phyloP scores from a whole-genome alignment of 2,797 vertebrate genomes.

The Mormyrus proboscirostris region DNA sequence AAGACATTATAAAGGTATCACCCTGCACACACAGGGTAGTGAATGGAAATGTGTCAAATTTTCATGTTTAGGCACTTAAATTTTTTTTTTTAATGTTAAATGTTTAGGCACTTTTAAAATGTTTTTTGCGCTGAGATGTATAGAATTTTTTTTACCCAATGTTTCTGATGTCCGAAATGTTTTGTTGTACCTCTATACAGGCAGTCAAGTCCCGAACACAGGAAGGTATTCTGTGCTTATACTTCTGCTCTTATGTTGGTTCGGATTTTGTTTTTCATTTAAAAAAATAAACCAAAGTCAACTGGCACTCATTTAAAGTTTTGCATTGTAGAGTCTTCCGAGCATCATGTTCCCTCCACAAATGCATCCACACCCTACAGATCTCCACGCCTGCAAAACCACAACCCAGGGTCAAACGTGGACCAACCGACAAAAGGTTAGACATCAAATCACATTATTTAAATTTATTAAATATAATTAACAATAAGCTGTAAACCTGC shows the following conservation, averaged over 20 bases:
- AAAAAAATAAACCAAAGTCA: background rate
- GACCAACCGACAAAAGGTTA: slow-evolving; percentile 65
- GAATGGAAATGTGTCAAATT: background rate
- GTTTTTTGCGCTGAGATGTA: background rate
- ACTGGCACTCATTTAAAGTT: slow-evolving; percentile 14
- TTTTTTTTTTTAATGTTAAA: background rate
- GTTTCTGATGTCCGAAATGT: background rate
- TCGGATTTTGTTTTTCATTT: background rate
- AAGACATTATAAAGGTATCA: slow-evolving; percentile 75
- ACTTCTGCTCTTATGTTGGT: background rate
- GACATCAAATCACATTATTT: background rate
- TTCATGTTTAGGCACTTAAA: background rate
- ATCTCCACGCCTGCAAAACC: slow-evolving; percentile 51
- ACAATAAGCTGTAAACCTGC: background rate
- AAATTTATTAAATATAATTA: background rate
- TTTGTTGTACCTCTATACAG: slow-evolving; percentile 44
- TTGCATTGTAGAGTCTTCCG: slow-evolving; percentile 55
- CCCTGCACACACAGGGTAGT: background rate
- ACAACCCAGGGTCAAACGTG: slow-evolving; percentile 39
- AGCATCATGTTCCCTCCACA: slow-evolving; percentile 59
- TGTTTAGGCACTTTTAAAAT: background rate
- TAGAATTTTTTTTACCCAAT: background rate
- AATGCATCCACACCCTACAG: slow-evolving; percentile 59
- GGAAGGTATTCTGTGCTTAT: slow-evolving; percentile 48
- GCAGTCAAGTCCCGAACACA: slow-evolving; percentile 56